Conservation (phyloP, 2,113 vertebrate genomes). For the Saccopteryx leptura region DNA sequence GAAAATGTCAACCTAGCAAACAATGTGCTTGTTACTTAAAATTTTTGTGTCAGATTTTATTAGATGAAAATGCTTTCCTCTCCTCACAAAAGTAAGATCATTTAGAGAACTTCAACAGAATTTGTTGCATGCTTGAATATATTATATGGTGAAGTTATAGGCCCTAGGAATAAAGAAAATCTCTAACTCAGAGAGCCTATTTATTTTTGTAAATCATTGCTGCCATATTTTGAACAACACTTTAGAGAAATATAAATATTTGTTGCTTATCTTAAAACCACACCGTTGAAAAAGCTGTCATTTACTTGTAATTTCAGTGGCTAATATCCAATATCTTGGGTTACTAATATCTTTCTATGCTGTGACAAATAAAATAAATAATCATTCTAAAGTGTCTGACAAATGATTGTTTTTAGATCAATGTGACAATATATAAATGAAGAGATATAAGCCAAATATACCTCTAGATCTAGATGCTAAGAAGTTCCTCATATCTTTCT, state of each 20-base stretch:
- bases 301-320: slow-evolving; percentile 62
- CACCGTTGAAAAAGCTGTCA: slow-evolving; percentile 79
- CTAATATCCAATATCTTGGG: slow-evolving; percentile 19
- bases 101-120: not conserved
- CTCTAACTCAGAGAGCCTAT: not conserved
- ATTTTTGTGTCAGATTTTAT: not conserved
- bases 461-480: not conserved
- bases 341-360: not conserved
- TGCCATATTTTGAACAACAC: slow-evolving; percentile 63
- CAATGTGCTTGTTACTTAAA: not conserved
- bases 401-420: slow-evolving; percentile 36
- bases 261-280: slow-evolving; percentile 80
- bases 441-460: not conserved
- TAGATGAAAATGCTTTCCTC: not conserved
- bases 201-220: not conserved
- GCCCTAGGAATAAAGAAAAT: not conserved
- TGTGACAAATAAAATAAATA: not conserved
- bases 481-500: not conserved
- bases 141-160: not conserved
- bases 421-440: not conserved
- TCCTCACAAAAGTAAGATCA: not conserved
- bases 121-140: not conserved
- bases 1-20: not conserved
- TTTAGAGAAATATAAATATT: slow-evolving; percentile 83
- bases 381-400: not conserved